phyloP scores from a whole-genome alignment of 2,888 invertebrate genomes.

The Sepiola atlantica region DNA sequence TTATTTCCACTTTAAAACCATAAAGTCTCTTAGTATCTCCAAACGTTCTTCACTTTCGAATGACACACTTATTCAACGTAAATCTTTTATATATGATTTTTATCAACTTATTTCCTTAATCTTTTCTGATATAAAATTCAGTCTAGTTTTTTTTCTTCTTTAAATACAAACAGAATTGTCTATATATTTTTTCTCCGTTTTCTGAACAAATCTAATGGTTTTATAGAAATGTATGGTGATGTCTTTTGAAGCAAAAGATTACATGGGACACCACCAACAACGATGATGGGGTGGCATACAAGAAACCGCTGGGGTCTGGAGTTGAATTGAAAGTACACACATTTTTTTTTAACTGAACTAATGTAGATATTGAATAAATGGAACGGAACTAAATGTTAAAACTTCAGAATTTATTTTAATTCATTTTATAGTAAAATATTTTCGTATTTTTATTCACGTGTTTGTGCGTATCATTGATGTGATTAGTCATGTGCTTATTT shows the following conservation, averaged over 20 bases:
- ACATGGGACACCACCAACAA: neutral
- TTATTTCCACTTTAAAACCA: neutral
- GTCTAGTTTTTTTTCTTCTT: neutral
- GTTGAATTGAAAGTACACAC: neutral
- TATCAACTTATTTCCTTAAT: neutral
- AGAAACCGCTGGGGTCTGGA: neutral
- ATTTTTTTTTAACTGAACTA: neutral
- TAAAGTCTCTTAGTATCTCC: too few species aligned
- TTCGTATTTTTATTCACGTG: neutral
- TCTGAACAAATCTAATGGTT: neutral
- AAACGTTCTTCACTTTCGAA: neutral
- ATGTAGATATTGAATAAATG: neutral
- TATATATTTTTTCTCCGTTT: neutral
- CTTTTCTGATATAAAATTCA: neutral
- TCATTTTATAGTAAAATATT: neutral
- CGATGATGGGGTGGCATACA: neutral
- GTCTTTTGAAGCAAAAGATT: neutral
- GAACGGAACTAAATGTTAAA: neutral
- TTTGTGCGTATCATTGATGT: neutral
- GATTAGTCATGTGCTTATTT: neutral
- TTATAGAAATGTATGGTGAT: conserved; percentile 6
- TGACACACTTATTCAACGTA: neutral
- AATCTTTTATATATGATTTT: neutral
- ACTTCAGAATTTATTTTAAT: neutral
- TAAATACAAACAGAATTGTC: neutral